Conservation (phyloP, 2,888 invertebrate species). For the Choristoneura rosaceana region DNA sequence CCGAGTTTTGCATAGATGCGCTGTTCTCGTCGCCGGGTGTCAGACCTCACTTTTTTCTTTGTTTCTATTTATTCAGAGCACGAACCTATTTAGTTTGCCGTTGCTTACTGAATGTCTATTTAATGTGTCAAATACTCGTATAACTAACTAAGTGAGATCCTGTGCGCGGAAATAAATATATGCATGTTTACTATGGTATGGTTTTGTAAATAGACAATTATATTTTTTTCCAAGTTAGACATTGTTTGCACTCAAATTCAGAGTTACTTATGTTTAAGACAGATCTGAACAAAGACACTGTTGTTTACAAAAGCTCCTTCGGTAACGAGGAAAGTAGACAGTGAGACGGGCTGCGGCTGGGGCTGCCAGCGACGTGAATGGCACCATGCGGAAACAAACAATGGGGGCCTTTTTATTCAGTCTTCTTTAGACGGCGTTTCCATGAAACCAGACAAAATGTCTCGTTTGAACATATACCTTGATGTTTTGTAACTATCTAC, state of each 20-base stretch:
- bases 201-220: slow-evolving; percentile 52
- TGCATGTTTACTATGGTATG: slow-evolving; percentile 70
- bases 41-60: slow-evolving; percentile 16
- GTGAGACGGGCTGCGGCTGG: neutral
- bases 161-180: neutral
- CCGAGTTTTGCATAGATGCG: slow-evolving; percentile 83
- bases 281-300: neutral
- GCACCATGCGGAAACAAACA: neutral
- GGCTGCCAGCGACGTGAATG: neutral
- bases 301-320: neutral
- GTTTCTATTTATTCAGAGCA: neutral
- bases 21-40: slow-evolving; percentile 59
- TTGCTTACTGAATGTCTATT: neutral
- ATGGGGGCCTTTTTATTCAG: neutral
- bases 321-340: neutral
- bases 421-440: neutral
- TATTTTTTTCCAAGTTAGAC: neutral
- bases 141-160: neutral
- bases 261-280: neutral
- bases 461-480: neutral
- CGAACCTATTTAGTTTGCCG: neutral
- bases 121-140: neutral
- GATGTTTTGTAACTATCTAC: neutral
- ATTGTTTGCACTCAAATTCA: neutral
- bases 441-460: neutral